phyloP scores from a whole-genome alignment of 2,888 invertebrate genomes.

The Phengaris arion region DNA sequence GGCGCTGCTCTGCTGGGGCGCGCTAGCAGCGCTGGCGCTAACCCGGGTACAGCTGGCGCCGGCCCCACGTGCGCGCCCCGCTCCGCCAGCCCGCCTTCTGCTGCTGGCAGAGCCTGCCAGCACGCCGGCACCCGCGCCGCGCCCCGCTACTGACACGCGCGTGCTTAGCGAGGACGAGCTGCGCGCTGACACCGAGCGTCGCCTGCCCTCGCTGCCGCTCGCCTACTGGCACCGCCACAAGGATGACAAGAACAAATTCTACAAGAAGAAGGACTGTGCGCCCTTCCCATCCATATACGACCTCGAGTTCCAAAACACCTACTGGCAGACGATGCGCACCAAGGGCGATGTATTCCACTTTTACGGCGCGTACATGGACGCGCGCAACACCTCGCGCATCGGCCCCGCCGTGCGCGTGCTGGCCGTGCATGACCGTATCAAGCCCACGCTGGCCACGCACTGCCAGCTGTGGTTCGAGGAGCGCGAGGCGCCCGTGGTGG shows the following conservation, averaged over 20 bases:
- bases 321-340: slow-evolving; percentile 93
- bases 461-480: slow-evolving; percentile 95
- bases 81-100: slow-evolving; percentile 43
- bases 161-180: slow-evolving; percentile 84
- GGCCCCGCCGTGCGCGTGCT: slow-evolving; percentile 92
- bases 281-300: slow-evolving; percentile 94
- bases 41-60: slow-evolving; percentile 55
- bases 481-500: slow-evolving; percentile 88
- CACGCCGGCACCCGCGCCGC: slow-evolving; percentile 44
- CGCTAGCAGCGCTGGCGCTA: slow-evolving; percentile 60
- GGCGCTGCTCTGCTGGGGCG: slow-evolving; percentile 66
- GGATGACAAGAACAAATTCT: slow-evolving; percentile 84
- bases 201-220: slow-evolving; percentile 90
- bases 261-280: slow-evolving; percentile 86
- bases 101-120: slow-evolving; percentile 44
- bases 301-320: slow-evolving; percentile 94
- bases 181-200: slow-evolving; percentile 87
- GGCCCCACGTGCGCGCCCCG: slow-evolving; percentile 38
- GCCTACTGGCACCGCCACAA: slow-evolving; percentile 91
- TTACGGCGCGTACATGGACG: slow-evolving; percentile 94
- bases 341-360: slow-evolving; percentile 93
- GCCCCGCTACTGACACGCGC: slow-evolving; percentile 53
- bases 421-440: slow-evolving; percentile 93
- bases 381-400: slow-evolving; percentile 86
- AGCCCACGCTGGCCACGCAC: slow-evolving; percentile 88